Percentiles rank a stretch among this genome's conserved stretches.
These are phyloP conservation scores for Heliocidaris erythrogramma DNA, from an alignment of 35 echinoderm and acorn worm genomes.

Conservation along the genomic window DNA sequence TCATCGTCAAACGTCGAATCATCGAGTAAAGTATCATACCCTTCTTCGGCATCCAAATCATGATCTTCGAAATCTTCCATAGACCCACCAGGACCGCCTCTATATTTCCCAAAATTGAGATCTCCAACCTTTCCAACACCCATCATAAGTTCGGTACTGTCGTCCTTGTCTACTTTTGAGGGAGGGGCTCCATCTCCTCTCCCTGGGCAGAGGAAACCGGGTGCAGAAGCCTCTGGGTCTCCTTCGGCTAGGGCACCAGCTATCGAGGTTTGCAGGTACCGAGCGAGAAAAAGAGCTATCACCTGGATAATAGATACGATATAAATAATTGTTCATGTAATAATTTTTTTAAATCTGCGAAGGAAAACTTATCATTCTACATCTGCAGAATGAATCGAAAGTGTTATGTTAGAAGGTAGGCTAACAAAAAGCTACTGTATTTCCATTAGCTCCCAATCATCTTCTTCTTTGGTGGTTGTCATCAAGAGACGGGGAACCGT, in stretches of 20 bases:
- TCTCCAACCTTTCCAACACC: neutral
- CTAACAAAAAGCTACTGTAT: too few species aligned
- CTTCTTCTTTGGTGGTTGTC: too few species aligned
- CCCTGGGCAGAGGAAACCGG: conserved; percentile 57
- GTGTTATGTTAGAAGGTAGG: too few species aligned
- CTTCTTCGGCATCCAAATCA: conserved; percentile 19
- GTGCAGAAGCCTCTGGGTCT: conserved; percentile 60
- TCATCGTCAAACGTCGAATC: conserved; percentile 65
- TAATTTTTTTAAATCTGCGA: neutral
- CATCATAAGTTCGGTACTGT: neutral
- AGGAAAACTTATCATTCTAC: neutral
- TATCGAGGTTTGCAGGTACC: conserved; percentile 90
- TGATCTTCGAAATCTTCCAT: conserved; percentile 32
- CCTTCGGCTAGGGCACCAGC: conserved; percentile 54
- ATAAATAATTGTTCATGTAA: too few species aligned
- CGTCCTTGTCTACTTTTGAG: neutral
- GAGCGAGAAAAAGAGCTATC: conserved; percentile 61
- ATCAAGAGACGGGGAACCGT: too few species aligned
- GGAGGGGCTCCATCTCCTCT: neutral
- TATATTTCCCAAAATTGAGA: neutral
- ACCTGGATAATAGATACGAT: conserved; percentile 25
- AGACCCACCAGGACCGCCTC: neutral
- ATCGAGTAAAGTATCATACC: conserved; percentile 39
- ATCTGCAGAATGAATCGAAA: too few species aligned
- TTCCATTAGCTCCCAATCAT: too few species aligned